Conservation (phyloP, 2,113 vertebrate genomes). For the Dunckerocampus dactyliophorus region DNA sequence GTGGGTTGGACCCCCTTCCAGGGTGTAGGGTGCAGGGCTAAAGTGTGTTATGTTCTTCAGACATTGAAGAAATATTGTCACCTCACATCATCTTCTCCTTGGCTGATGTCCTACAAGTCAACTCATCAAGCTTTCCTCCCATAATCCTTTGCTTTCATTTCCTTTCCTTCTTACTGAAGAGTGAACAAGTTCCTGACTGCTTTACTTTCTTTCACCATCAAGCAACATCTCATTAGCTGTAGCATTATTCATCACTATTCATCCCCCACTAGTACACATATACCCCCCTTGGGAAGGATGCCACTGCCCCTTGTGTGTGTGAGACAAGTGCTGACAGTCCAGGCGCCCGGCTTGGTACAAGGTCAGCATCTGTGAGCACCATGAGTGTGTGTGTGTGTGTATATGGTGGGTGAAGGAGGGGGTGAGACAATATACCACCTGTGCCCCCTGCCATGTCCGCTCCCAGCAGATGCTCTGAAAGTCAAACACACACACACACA, state of each 20-base stretch:
- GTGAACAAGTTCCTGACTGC: slow-evolving; percentile 41
- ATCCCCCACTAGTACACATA: slow-evolving; percentile 34
- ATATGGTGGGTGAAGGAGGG: background rate
- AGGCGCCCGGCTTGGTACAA: slow-evolving; percentile 60
- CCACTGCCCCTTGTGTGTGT: slow-evolving; percentile 39
- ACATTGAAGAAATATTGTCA: too few relatives aligned
- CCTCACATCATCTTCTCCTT: too few relatives aligned
- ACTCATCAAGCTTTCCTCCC: too few relatives aligned
- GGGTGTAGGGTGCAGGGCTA: too few relatives aligned
- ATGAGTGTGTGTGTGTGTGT: slow-evolving; percentile 23
- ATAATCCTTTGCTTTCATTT: background rate
- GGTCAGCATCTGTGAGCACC: slow-evolving; percentile 59
- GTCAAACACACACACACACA: slow-evolving; percentile 53
- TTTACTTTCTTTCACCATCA: slow-evolving; percentile 44
- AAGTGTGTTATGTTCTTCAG: too few relatives aligned
- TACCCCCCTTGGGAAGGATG: slow-evolving; percentile 53
- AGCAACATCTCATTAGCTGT: slow-evolving; percentile 57
- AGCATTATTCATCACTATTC: slow-evolving; percentile 62
- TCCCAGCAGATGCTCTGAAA: slow-evolving; percentile 72
- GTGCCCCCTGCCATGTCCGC: slow-evolving; percentile 63
- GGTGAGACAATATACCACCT: slow-evolving; percentile 67
- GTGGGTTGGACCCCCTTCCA: too few relatives aligned
- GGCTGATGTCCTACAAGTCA: too few relatives aligned
- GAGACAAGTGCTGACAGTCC: slow-evolving; percentile 64
- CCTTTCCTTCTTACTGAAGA: background rate